phyloP scores from a whole-genome alignment of 2,113 vertebrate species.

The Cavia aperea region DNA sequence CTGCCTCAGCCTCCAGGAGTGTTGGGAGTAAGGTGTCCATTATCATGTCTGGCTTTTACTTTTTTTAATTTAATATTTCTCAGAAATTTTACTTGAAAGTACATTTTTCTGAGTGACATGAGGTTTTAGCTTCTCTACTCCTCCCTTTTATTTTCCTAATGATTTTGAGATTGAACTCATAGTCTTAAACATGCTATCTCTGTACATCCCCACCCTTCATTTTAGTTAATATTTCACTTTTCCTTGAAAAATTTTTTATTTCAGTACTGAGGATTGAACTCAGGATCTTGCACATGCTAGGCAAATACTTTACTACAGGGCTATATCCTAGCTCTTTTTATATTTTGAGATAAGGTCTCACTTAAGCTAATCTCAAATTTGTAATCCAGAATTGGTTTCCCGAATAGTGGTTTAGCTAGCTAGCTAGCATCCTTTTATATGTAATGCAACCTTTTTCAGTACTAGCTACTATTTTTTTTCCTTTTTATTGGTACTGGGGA shows the following conservation, averaged over 20 bases:
- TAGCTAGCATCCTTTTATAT: not conserved
- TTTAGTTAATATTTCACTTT: not conserved
- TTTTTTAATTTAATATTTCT: not conserved
- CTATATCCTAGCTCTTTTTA: not conserved
- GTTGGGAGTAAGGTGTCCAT: too few relatives aligned
- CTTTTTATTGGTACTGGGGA: too few relatives aligned
- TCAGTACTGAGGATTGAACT: not conserved
- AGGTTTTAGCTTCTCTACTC: not conserved
- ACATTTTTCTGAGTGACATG: not conserved
- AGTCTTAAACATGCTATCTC: not conserved
- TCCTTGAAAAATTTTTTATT: not conserved
- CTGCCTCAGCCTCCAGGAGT: not conserved
- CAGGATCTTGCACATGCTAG: not conserved
- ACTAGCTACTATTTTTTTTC: too few relatives aligned
- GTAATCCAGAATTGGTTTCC: not conserved
- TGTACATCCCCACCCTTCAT: not conserved
- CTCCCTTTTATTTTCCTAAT: not conserved
- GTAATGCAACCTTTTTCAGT: not conserved
- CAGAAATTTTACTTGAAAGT: slow-evolving; percentile 15
- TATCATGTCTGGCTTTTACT: not conserved
- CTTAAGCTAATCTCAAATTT: not conserved
- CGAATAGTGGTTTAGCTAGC: not conserved
- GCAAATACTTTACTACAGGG: not conserved
- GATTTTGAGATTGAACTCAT: not conserved
- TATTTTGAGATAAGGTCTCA: not conserved